Conservation (phyloP, 1,140 invertebrate genomes). For the Leptinotarsa lineolata region DNA sequence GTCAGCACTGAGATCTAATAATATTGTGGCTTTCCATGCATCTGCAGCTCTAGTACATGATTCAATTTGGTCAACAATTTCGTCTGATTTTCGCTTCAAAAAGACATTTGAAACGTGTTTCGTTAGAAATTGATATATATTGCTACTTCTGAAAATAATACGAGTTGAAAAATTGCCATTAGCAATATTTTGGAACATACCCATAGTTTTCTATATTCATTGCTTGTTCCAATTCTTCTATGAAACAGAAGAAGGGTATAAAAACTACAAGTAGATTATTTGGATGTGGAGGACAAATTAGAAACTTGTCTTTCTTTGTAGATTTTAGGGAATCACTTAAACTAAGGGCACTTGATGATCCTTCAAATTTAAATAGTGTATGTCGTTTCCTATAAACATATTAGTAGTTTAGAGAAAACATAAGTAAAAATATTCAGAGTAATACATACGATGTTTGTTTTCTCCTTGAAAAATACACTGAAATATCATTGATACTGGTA, state of each 20-base stretch:
- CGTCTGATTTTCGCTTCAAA: constrained; percentile 64
- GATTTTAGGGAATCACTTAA: constrained; percentile 68
- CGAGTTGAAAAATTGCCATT: not conserved
- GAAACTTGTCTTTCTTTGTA: constrained; percentile 57
- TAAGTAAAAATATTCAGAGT: constrained; percentile 34
- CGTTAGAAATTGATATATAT: constrained; percentile 74
- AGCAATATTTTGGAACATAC: not conserved
- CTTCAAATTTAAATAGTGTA: constrained; percentile 79
- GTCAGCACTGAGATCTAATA: constrained; percentile 68
- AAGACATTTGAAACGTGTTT: constrained; percentile 77
- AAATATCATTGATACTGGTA: constrained; percentile 67
- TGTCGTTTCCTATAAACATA: constrained; percentile 59
- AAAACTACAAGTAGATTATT: constrained; percentile 79
- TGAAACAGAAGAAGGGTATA: constrained; percentile 74
- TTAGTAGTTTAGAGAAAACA: not conserved
- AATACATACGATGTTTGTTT: constrained; percentile 63
- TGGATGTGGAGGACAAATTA: constrained; percentile 74
- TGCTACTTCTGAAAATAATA: constrained; percentile 62
- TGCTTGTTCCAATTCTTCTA: constrained; percentile 75
- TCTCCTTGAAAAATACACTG: constrained; percentile 68
- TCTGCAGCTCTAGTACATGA: constrained; percentile 73
- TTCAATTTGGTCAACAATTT: constrained; percentile 67
- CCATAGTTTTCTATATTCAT: constrained; percentile 61
- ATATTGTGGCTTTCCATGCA: constrained; percentile 71
- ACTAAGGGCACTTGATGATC: constrained; percentile 74